Conservation (phyloP, 2,888 invertebrate genomes). For the Watsonalla binaria region DNA sequence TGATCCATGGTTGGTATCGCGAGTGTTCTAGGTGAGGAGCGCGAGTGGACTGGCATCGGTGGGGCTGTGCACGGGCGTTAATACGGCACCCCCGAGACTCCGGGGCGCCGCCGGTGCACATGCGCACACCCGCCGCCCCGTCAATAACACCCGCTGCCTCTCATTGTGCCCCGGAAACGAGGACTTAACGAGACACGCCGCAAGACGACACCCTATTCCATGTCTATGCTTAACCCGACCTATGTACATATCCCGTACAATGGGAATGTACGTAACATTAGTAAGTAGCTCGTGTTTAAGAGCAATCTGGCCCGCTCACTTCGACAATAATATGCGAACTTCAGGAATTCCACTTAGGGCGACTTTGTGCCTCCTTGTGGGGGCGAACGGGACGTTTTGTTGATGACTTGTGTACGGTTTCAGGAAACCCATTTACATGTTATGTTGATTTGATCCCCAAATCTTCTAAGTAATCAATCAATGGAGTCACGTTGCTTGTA, state of each 20-base stretch:
- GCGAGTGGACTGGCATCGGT: constrained; percentile 58
- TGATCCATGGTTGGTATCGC: constrained; percentile 20
- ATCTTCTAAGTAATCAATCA: neutral
- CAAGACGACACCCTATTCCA: constrained; percentile 55
- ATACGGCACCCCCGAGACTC: constrained; percentile 68
- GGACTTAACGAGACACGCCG: constrained; percentile 68
- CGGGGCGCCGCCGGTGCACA: constrained; percentile 68
- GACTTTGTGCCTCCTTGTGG: neutral
- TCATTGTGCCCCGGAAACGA: constrained; percentile 71
- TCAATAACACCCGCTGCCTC: constrained; percentile 69
- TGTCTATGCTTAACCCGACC: constrained; percentile 29
- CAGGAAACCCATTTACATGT: neutral
- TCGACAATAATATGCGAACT: neutral
- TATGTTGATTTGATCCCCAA: neutral
- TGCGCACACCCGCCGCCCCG: constrained; percentile 63
- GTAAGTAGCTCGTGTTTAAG: neutral
- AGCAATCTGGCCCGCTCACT: constrained; percentile 5
- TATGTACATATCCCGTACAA: constrained; percentile 26
- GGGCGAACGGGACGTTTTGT: neutral
- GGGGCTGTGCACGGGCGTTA: constrained; percentile 57
- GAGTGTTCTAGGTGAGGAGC: constrained; percentile 44
- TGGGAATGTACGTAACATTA: constrained; percentile 12
- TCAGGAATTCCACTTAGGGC: neutral
- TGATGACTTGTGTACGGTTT: neutral
- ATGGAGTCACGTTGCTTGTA: neutral